Evolutionary conservation across 2,113 vertebrate genomes (phyloP).

Genomic region (Theristicus caerulescens): DNA sequence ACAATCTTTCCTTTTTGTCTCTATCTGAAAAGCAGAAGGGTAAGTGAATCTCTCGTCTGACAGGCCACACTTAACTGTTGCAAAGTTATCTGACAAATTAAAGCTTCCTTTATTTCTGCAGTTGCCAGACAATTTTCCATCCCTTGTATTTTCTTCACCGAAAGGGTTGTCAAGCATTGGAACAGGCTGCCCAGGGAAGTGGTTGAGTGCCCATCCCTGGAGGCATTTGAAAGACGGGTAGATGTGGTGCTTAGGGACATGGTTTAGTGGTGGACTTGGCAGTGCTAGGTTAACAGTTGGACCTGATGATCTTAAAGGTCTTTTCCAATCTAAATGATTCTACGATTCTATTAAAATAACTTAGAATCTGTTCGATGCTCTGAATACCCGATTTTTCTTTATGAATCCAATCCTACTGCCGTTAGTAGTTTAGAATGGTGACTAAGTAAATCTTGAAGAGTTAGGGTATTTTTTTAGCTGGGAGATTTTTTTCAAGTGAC

Average conservation of each 20-base stretch:
- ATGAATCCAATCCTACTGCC: not conserved
- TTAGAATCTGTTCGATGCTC: not conserved
- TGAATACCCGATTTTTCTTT: not conserved
- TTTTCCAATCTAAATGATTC: too few species aligned
- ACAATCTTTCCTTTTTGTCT: not conserved
- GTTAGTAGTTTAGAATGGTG: not conserved
- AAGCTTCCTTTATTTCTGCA: not conserved
- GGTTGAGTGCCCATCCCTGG: too few species aligned
- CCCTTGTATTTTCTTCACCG: not conserved
- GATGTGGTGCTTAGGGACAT: too few species aligned
- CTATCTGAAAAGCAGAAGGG: not conserved
- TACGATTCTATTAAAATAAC: not conserved
- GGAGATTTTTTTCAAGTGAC: not conserved
- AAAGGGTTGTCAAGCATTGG: too few species aligned
- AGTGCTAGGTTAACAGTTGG: too few species aligned
- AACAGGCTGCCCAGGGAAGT: too few species aligned
- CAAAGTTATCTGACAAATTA: not conserved
- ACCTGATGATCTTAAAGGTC: too few species aligned
- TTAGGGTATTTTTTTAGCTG: not conserved
- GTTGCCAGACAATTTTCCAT: not conserved
- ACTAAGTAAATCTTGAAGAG: not conserved
- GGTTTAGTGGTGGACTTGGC: too few species aligned
- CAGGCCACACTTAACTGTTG: not conserved
- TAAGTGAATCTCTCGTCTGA: not conserved
- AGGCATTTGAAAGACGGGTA: too few species aligned